Evolutionary conservation across 1,140 invertebrate species (phyloP).

Genomic region (Melanaphis sacchari): DNA sequence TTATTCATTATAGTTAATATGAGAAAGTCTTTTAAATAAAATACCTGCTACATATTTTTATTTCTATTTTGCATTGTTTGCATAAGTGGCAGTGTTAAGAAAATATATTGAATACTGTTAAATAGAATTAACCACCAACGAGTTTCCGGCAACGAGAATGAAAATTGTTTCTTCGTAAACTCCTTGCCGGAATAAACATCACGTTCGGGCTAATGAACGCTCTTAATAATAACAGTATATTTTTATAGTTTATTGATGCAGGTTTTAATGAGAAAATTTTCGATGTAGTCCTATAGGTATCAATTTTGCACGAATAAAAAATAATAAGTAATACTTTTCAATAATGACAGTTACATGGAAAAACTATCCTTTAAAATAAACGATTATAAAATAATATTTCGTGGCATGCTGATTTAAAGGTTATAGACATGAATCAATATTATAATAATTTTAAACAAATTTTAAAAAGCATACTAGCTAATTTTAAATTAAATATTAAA

Average conservation of each 20-base stretch:
- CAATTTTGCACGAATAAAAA: not conserved
- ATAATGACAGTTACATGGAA: not conserved
- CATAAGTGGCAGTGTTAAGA: not conserved
- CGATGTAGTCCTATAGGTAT: not conserved
- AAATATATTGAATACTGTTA: not conserved
- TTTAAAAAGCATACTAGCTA: too few relatives aligned
- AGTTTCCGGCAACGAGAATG: not conserved
- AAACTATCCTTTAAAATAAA: not conserved
- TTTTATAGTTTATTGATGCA: not conserved
- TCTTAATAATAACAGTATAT: not conserved
- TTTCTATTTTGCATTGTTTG: not conserved
- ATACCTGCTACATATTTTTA: not conserved
- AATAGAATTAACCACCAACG: conserved; percentile 18
- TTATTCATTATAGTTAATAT: not conserved
- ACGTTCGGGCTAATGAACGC: not conserved
- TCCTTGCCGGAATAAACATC: not conserved
- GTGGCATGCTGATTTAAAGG: not conserved
- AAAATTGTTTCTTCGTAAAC: conserved; percentile 23
- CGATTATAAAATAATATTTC: not conserved
- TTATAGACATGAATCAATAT: not conserved
- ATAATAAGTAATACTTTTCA: not conserved
- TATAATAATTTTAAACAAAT: not conserved
- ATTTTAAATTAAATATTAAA: too few relatives aligned
- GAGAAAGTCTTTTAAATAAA: not conserved
- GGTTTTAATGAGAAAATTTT: not conserved